Evolutionary conservation across 2,113 vertebrate species (phyloP).

Genomic region (Grantiella picta): DNA sequence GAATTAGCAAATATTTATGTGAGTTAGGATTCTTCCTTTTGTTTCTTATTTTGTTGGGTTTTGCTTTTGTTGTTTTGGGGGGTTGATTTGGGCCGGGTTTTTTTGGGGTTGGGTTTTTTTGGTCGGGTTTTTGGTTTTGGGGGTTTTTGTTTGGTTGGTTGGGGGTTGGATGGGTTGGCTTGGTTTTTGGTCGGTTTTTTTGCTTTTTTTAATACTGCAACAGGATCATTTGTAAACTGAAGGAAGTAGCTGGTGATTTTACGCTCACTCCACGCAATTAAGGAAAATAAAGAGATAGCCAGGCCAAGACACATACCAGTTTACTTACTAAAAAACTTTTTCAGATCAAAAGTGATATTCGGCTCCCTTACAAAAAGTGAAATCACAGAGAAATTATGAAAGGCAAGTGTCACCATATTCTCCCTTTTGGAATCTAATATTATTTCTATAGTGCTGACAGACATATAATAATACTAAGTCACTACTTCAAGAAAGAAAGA

Average conservation of each 20-base stretch:
- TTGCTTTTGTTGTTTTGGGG: background rate
- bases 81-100: background rate
- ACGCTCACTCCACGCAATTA: background rate
- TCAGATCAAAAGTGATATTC: background rate
- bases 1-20: background rate
- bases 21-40: background rate
- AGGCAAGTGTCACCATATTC: background rate
- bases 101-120: background rate
- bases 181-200: accelerated
- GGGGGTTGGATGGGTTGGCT: too few relatives aligned
- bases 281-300: background rate
- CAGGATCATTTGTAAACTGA: background rate
- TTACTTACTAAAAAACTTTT: background rate
- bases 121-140: background rate
- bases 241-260: background rate
- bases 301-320: background rate
- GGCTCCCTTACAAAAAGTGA: background rate
- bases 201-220: background rate
- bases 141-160: background rate
- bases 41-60: background rate
- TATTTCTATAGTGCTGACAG: background rate
- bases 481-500: background rate
- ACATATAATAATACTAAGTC: background rate
- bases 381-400: background rate
- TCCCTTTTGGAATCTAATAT: background rate